Conservation (phyloP, 2,888 invertebrate species). For the Ctenicera cuprea region DNA sequence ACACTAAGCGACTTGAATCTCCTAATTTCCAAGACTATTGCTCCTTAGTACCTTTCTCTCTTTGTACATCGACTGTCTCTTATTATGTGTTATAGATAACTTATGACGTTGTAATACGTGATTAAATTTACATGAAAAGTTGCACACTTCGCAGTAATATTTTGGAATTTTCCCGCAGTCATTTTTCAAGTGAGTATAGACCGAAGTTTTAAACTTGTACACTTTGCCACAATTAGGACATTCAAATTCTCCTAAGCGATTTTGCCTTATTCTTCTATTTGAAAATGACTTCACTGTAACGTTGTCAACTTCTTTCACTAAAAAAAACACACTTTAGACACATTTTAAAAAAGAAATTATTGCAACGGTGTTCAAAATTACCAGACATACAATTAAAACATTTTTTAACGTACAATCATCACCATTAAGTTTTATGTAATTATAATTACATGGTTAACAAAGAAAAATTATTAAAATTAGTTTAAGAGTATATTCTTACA, state of each 20-base stretch:
- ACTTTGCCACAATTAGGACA: constrained; percentile 12
- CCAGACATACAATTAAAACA: too few relatives aligned
- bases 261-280: not conserved
- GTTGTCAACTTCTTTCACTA: not conserved
- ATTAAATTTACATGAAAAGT: constrained; percentile 28
- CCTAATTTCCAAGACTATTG: not conserved
- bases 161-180: constrained; percentile 25
- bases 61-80: constrained; percentile 1
- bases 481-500: too few relatives aligned
- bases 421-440: not conserved
- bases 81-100: not conserved
- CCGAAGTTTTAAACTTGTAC: constrained; percentile 8
- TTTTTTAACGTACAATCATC: too few relatives aligned
- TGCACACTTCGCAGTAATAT: constrained; percentile 14
- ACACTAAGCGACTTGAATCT: too few relatives aligned
- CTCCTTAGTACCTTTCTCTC: not conserved
- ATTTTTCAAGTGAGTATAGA: constrained; percentile 14
- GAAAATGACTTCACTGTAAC: not conserved
- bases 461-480: not conserved
- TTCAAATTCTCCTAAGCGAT: not conserved
- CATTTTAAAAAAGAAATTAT: too few relatives aligned
- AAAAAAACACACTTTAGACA: not conserved
- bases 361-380: too few relatives aligned
- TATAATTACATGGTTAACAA: not conserved
- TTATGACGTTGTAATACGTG: constrained; percentile 31